These are phyloP conservation scores for Platycnemis pennipes DNA, from an alignment of 2,888 invertebrate genomes.

Conservation along the genomic window DNA sequence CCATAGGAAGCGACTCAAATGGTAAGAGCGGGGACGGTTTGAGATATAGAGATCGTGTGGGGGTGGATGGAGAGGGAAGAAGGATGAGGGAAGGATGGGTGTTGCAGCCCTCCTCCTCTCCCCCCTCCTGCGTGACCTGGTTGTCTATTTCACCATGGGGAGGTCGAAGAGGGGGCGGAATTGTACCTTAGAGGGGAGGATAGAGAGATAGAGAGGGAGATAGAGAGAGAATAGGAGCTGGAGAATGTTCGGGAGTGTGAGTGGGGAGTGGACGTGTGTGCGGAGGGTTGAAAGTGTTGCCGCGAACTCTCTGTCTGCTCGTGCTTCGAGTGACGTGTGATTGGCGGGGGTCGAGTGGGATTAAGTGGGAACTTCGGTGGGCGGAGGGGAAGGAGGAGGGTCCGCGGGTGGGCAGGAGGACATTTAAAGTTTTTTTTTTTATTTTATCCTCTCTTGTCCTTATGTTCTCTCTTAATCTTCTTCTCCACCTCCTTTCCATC, in stretches of 20 bases:
- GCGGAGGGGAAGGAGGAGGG: background rate
- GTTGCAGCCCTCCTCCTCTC: no score
- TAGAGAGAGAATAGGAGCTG: background rate
- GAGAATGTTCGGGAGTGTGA: background rate
- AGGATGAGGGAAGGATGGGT: background rate
- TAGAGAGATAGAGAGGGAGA: background rate
- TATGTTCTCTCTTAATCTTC: background rate
- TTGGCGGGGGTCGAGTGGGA: conserved; percentile 27
- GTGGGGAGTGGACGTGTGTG: background rate
- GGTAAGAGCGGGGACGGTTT: background rate
- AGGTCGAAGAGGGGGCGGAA: background rate
- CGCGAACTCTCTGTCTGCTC: background rate
- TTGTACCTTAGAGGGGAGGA: background rate
- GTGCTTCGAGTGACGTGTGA: conserved; percentile 5
- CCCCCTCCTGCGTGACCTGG: conserved; percentile 38
- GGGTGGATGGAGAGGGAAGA: background rate
- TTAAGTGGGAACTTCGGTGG: background rate
- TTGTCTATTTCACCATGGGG: background rate
- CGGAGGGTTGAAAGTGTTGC: background rate
- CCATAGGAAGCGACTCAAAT: conserved; percentile 16
- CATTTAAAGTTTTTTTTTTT: background rate
- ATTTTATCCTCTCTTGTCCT: background rate
- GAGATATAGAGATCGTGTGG: background rate
- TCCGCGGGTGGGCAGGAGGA: background rate
- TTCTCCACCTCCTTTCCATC: background rate